Evolutionary conservation across 1,140 invertebrate species (phyloP).

Genomic region (Diorhabda elongata): DNA sequence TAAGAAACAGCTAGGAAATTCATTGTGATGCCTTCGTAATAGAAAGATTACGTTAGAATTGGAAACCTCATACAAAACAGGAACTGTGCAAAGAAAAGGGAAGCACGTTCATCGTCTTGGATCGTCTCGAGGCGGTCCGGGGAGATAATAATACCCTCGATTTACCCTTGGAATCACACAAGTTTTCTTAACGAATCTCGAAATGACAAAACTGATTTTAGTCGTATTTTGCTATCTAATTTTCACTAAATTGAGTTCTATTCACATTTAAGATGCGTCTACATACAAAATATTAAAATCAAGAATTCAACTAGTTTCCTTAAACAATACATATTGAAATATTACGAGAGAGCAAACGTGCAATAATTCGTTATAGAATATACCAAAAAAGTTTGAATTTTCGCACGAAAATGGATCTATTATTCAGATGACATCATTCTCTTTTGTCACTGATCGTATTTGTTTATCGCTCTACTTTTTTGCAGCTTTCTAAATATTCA

Average conservation of each 20-base stretch:
- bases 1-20: conserved; percentile 32
- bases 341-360: too few relatives aligned
- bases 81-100: conserved; percentile 18
- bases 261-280: too few relatives aligned
- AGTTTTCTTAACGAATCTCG: conserved; percentile 11
- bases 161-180: not conserved
- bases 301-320: too few relatives aligned
- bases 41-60: conserved; percentile 38
- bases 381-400: too few relatives aligned
- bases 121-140: conserved; percentile 2
- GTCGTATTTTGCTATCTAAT: not conserved
- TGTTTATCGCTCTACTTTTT: too few relatives aligned
- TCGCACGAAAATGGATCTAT: too few relatives aligned
- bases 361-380: too few relatives aligned
- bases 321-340: too few relatives aligned
- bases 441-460: too few relatives aligned
- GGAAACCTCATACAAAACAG: conserved; percentile 25
- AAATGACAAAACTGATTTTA: not conserved
- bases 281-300: too few relatives aligned
- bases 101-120: conserved; percentile 9
- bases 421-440: too few relatives aligned
- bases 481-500: too few relatives aligned
- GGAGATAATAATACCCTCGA: conserved; percentile 2
- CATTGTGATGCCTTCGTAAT: conserved; percentile 36
- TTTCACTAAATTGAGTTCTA: not conserved